Base-by-base conservation (phyloP, 2,888 invertebrate species). In the Cataglyphis livida region DNA sequence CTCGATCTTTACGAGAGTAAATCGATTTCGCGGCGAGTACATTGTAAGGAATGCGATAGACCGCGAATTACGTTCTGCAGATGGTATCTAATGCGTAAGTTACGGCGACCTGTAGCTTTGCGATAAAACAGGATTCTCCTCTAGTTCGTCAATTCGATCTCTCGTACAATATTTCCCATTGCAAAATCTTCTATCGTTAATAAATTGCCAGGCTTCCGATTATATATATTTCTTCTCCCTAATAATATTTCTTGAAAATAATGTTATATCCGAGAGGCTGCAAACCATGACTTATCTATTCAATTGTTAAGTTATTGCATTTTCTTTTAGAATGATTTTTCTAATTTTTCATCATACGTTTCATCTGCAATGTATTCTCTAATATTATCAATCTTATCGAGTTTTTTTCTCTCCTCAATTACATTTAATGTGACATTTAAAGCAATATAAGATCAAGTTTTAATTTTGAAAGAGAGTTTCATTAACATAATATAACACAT, bases 1-100 rank as follows among this genome's bases (percentile, higher is more conserved):
- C 74, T 83, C 84, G 70, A 88, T 88, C 81, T 81, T 51, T 81
- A 70, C 76, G 83, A 18, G 78, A 59, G 32, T 71, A 70, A 83
- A 68, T 65, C 54, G 76, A 70, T 76, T 57, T 66, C 66, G 25
- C 71, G 44, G 32, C 32, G 48, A 41, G 78, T 64, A 79, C 59
- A 59, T 71, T 71, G 59, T 79, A 59, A 35, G 59, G 71, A 71
- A 71, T 78, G 78, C 78, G 59, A 78, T 78, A 79, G 59, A 25
- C 35, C 35, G 78, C 71, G 78, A 79, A 71, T 79, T 79, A 79
- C 59, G 78, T 79, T 70, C 44, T 61, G 71, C 48, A 79, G 71
- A 79, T 79, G 71, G 35, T 79, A 79, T 79, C 57, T 70, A 78
- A 44, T n/a, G 70, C 32, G 68, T 76, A 68, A 76, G 57, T 79